Conservation (phyloP, 1,140 invertebrate species). For the Anastatus disparis region DNA sequence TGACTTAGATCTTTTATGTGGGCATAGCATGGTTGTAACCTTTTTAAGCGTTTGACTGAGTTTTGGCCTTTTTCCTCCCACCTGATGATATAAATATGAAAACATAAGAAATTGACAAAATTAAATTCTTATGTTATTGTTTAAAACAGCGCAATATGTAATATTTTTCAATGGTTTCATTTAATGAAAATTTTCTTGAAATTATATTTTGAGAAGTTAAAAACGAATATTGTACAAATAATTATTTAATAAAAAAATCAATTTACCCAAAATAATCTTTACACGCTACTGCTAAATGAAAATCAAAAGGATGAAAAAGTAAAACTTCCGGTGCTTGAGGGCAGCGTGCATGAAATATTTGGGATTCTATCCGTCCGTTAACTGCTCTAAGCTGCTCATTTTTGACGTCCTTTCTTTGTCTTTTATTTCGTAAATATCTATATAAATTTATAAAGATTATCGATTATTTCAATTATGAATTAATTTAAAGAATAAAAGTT, state of each 20-base stretch:
- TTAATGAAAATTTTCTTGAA: no score
- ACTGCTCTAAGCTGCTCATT: constrained; percentile 73
- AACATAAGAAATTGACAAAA: no score
- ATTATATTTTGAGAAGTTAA: no score
- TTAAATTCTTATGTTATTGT: no score
- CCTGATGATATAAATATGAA: no score
- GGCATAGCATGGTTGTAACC: no score
- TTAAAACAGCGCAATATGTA: no score
- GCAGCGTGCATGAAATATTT: constrained; percentile 85
- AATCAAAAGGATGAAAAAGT: constrained; percentile 90
- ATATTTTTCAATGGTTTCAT: no score
- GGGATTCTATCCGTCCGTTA: constrained; percentile 76
- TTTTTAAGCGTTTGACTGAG: no score
- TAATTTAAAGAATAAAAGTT: not conserved
- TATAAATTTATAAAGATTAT: constrained; percentile 32
- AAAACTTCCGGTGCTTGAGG: constrained; percentile 80
- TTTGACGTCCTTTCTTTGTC: constrained; percentile 69
- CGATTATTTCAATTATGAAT: not conserved
- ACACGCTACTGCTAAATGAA: constrained; percentile 86
- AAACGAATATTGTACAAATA: not conserved
- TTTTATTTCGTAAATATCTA: constrained; percentile 73
- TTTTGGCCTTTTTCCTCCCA: no score
- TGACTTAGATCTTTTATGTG: no score
- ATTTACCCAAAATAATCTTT: constrained; percentile 84
- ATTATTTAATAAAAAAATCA: not conserved